Conservation (phyloP, 2,797 vertebrate species). For the Borostomias antarcticus region DNA sequence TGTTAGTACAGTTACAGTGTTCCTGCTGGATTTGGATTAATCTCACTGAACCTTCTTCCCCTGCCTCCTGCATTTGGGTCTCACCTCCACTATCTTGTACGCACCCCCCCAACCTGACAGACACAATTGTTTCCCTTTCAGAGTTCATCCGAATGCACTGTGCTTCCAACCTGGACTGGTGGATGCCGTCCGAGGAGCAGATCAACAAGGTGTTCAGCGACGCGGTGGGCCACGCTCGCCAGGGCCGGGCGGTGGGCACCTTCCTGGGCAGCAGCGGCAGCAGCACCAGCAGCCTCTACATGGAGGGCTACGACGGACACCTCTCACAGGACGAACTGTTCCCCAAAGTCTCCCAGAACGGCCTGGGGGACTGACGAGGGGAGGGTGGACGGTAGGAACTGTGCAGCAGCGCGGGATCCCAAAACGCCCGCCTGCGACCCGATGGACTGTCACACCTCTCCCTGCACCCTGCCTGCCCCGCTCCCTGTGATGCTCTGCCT, state of each 20-base stretch:
- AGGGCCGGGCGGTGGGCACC: conserved; percentile 86
- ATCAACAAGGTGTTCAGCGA: conserved; percentile 99
- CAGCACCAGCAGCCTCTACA: conserved; percentile 86
- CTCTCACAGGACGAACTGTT: conserved; percentile 91
- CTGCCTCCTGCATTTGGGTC: too few species aligned
- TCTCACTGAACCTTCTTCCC: too few species aligned
- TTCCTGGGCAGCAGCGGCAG: conserved; percentile 66
- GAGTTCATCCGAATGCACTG: conserved; percentile 99
- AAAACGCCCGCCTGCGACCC: too few species aligned
- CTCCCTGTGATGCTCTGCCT: too few species aligned
- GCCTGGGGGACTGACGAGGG: conserved; percentile 83
- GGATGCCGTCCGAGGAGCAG: conserved; percentile 99
- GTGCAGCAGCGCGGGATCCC: conserved; percentile 34
- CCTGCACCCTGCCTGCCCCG: too few species aligned
- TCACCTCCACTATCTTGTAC: too few species aligned
- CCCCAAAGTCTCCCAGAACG: conserved; percentile 86
- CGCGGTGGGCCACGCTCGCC: conserved; percentile 93
- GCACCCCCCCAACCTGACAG: background rate
- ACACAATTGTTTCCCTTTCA: conserved; percentile 55
- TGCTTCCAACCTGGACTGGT: conserved; percentile 98
- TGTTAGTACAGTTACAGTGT: too few species aligned
- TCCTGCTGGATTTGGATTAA: too few species aligned
- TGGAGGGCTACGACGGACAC: conserved; percentile 89
- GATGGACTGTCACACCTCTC: too few species aligned
- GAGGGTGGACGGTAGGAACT: background rate